These are phyloP conservation scores for Patella depressa DNA, from an alignment of 2,888 invertebrate genomes.

Conservation along the genomic window DNA sequence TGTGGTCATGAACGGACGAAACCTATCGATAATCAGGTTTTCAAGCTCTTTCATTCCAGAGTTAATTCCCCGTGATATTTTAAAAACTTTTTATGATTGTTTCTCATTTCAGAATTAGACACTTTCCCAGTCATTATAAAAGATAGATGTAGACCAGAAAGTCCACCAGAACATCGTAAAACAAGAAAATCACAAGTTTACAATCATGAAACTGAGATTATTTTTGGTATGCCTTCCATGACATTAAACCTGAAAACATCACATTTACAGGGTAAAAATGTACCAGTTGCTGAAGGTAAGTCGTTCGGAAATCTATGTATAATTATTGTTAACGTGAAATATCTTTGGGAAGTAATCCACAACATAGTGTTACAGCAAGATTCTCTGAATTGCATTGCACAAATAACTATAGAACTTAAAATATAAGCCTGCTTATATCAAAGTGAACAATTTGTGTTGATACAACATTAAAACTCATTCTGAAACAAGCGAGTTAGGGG, in stretches of 20 bases:
- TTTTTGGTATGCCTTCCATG: slow-evolving; percentile 93
- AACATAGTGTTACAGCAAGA: no score
- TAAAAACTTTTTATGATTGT: no score
- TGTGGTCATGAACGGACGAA: no score
- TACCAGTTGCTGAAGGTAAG: slow-evolving; percentile 62
- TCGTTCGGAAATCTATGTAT: background rate
- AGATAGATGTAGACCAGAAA: slow-evolving; percentile 72
- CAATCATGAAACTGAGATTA: slow-evolving; percentile 83
- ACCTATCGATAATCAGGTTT: no score
- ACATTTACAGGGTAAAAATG: slow-evolving; percentile 83
- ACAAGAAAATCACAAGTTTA: slow-evolving; percentile 57
- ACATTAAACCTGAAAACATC: slow-evolving; percentile 94
- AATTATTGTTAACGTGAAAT: background rate
- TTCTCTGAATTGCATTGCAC: no score
- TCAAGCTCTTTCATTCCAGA: no score
- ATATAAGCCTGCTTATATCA: no score
- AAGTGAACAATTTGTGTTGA: no score
- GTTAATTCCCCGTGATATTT: no score
- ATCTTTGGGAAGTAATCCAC: background rate
- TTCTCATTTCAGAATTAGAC: slow-evolving; percentile 81
- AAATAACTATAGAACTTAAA: no score
- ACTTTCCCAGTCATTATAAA: slow-evolving; percentile 90
- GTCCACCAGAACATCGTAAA: slow-evolving; percentile 54
- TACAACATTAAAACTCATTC: no score
- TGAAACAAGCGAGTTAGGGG: no score